A percentile compares a stretch with the other conserved stretches of the same genome.
phyloP scores from a whole-genome alignment of 1,140 invertebrate genomes.

The Trissolcus basalis region DNA sequence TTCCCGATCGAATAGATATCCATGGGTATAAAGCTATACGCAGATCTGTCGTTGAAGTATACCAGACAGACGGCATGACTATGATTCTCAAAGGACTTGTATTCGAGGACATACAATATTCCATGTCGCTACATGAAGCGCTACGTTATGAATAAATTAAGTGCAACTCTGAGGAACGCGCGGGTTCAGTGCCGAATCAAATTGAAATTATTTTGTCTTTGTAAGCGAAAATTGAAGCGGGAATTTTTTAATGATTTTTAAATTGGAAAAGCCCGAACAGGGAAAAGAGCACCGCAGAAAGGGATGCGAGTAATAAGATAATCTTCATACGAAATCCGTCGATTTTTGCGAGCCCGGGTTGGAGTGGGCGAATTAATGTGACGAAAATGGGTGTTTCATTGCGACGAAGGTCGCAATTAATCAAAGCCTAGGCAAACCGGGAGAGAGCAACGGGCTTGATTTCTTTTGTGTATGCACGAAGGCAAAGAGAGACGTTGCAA shows the following conservation, averaged over 20 bases:
- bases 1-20: constrained; percentile 63
- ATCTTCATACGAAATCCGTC: too few species aligned
- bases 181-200: not conserved
- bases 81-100: constrained; percentile 61
- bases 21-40: constrained; percentile 46
- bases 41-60: constrained; percentile 52
- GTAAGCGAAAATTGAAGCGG: not conserved
- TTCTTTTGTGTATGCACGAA: constrained; percentile 33
- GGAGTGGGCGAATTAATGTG: too few species aligned
- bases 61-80: constrained; percentile 45
- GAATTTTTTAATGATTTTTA: too few species aligned
- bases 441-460: too few species aligned
- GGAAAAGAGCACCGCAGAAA: too few species aligned
- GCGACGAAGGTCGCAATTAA: constrained; percentile 36
- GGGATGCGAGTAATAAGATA: too few species aligned
- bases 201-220: not conserved
- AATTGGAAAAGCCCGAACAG: too few species aligned
- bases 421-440: constrained; percentile 35
- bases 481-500: constrained; percentile 16
- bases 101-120: constrained; percentile 47
- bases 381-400: too few species aligned
- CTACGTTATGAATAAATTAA: constrained; percentile 58
- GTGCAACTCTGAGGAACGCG: not conserved
- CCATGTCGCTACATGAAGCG: constrained; percentile 34
- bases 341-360: too few species aligned